Percentiles rank a stretch among this genome's conserved stretches.
phyloP scores from a whole-genome alignment of 2,888 invertebrate species.

The Nudaria mundana region DNA sequence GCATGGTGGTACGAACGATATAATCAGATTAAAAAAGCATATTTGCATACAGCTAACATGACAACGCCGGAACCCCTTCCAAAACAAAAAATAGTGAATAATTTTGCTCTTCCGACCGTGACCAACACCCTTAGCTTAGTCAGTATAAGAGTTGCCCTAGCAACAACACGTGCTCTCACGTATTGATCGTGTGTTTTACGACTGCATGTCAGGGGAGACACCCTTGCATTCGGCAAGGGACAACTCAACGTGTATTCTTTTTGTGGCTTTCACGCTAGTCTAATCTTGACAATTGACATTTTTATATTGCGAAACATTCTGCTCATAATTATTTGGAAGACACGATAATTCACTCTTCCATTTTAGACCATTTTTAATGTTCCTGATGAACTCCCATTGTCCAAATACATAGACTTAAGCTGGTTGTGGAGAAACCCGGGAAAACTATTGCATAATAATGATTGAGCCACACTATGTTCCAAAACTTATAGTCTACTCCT shows the following conservation, averaged over 20 bases:
- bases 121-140: slow-evolving; percentile 13
- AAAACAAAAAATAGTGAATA: too few species aligned
- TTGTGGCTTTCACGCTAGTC: not conserved
- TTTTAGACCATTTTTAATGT: too few species aligned
- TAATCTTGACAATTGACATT: too few species aligned
- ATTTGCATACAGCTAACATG: slow-evolving; percentile 2
- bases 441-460: too few species aligned
- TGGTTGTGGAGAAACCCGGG: too few species aligned
- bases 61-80: not conserved
- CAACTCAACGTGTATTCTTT: not conserved
- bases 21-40: not conserved
- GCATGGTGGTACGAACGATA: not conserved
- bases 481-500: not conserved
- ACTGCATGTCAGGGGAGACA: slow-evolving; percentile 29
- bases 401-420: too few species aligned
- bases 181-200: slow-evolving; percentile 38
- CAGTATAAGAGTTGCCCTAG: slow-evolving; percentile 32
- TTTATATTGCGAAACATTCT: too few species aligned
- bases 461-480: too few species aligned
- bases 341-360: too few species aligned
- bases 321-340: too few species aligned
- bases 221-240: slow-evolving; percentile 23
- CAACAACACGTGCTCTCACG: slow-evolving; percentile 30
- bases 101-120: slow-evolving; percentile 14
- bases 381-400: too few species aligned